phyloP scores from a whole-genome alignment of 2,888 invertebrate species.

The Masnerella sp. region DNA sequence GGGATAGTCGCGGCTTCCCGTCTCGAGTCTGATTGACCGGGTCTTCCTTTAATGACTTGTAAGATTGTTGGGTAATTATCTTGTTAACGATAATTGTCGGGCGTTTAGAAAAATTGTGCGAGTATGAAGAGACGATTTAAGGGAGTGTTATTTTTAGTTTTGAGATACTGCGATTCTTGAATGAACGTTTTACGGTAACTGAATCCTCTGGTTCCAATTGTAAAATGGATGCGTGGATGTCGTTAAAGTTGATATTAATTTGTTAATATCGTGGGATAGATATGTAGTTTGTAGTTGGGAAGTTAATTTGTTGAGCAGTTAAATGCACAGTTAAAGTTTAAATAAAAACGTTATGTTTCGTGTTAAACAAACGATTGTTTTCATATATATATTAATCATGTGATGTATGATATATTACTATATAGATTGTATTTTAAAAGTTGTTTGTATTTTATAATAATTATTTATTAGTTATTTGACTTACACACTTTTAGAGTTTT shows the following conservation, averaged over 20 bases:
- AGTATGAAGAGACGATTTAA: no score
- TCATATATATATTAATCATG: no score
- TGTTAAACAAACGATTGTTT: no score
- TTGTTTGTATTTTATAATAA: no score
- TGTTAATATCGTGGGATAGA: constrained; percentile 4
- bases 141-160: constrained; percentile 33
- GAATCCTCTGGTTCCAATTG: neutral
- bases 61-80: constrained; percentile 30
- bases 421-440: no score
- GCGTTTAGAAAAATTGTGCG: constrained; percentile 30
- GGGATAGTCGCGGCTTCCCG: no score
- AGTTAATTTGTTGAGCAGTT: constrained; percentile 6
- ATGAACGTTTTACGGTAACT: constrained; percentile 13
- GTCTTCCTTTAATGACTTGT: neutral
- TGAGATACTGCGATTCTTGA: constrained; percentile 3
- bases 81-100: constrained; percentile 30
- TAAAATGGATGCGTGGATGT: constrained; percentile 12
- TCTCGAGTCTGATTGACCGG: no score
- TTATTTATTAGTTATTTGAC: no score
- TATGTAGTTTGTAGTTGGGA: neutral
- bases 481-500: no score
- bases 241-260: constrained; percentile 14
- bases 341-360: no score
- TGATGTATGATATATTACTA: no score
- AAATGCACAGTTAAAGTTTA: no score